Conservation (phyloP, 1,140 invertebrate species). For the Alviniconcha marisindica region DNA sequence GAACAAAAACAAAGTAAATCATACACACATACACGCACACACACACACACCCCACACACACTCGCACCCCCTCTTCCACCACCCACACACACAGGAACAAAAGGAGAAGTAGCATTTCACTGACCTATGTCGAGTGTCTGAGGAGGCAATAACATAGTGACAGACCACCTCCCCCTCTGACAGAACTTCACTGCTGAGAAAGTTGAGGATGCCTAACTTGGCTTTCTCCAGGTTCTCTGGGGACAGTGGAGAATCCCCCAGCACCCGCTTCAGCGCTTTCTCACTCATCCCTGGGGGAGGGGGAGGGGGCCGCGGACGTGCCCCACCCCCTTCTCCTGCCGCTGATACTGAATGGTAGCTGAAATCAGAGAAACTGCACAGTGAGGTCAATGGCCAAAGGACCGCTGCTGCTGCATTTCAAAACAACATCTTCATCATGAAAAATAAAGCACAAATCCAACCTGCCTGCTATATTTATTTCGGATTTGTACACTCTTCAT, state of each 20-base stretch:
- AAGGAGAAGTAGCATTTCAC: not conserved
- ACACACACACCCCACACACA: too few relatives aligned
- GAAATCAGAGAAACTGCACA: conserved; percentile 30
- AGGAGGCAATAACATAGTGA: conserved; percentile 88
- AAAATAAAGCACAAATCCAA: not conserved
- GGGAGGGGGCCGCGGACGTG: conserved; percentile 40
- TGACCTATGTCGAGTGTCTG: conserved; percentile 84
- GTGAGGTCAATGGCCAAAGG: too few relatives aligned
- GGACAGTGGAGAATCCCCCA: conserved; percentile 84
- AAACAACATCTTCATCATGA: not conserved
- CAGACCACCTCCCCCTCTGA: conserved; percentile 85
- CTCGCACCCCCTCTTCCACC: too few relatives aligned
- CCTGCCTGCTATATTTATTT: too few relatives aligned
- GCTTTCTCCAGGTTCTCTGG: conserved; percentile 90
- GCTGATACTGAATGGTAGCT: conserved; percentile 39
- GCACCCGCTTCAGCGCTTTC: conserved; percentile 87
- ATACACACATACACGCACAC: too few relatives aligned
- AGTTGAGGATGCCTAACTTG: conserved; percentile 89
- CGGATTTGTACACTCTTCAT: too few relatives aligned
- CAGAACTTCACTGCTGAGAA: conserved; percentile 87
- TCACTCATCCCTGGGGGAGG: conserved; percentile 87
- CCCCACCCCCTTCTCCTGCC: conserved; percentile 25
- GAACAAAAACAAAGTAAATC: too few relatives aligned
- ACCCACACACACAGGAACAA: not conserved
- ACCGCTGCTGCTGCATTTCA: too few relatives aligned